Conservation (phyloP, 2,888 invertebrate genomes). For the Leucophenga montana region DNA sequence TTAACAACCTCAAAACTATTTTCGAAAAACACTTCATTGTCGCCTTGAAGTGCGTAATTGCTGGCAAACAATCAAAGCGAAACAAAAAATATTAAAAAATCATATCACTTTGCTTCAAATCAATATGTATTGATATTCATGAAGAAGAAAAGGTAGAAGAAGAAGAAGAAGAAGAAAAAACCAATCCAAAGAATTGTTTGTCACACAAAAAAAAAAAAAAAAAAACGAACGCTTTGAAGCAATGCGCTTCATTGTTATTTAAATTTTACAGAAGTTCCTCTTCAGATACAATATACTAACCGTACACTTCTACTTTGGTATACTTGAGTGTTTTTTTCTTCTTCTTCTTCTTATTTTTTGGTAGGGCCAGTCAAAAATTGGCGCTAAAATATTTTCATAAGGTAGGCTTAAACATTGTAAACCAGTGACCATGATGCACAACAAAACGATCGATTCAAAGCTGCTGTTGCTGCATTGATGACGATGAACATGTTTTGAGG, state of each 20-base stretch:
- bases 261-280: constrained; percentile 45
- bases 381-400: constrained; percentile 67
- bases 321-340: neutral
- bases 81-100: constrained; percentile 15
- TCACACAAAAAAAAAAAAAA: too few relatives aligned
- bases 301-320: neutral
- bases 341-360: too few relatives aligned
- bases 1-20: constrained; percentile 43
- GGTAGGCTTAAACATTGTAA: constrained; percentile 32
- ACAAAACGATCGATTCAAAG: neutral
- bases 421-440: constrained; percentile 22
- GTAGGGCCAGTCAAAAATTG: constrained; percentile 55
- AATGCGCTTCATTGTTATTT: constrained; percentile 63
- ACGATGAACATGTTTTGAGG: constrained; percentile 12
- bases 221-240: constrained; percentile 57
- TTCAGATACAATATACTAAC: neutral
- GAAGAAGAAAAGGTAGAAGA: constrained; percentile 24
- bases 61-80: constrained; percentile 59
- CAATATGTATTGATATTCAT: neutral
- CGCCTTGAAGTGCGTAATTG: constrained; percentile 63
- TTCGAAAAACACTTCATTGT: constrained; percentile 43
- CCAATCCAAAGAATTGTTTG: constrained; percentile 4
- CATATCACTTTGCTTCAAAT: neutral
- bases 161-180: constrained; percentile 23
- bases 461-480: constrained; percentile 11